phyloP scores from a whole-genome alignment of 2,797 vertebrate genomes.

The Dromococcyx pavoninus region DNA sequence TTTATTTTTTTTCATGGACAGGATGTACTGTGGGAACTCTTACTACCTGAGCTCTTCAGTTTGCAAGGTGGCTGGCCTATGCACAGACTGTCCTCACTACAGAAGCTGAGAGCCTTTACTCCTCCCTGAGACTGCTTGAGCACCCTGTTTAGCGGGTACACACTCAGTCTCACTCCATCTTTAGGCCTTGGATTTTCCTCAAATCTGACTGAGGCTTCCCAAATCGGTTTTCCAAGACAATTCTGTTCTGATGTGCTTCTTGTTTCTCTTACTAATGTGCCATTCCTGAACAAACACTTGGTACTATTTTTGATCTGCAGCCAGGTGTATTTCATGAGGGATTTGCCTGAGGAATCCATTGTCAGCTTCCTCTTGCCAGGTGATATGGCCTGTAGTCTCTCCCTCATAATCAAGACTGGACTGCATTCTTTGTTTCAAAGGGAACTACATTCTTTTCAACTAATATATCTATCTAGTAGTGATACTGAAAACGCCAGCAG shows the following conservation, averaged over 20 bases:
- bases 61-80: accelerated
- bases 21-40: not conserved
- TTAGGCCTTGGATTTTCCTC: not conserved
- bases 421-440: conserved; percentile 44
- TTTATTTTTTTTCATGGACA: too few species aligned
- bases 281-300: not conserved
- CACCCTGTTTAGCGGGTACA: not conserved
- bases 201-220: not conserved
- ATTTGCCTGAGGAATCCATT: not conserved
- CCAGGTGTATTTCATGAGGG: not conserved
- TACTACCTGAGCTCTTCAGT: not conserved
- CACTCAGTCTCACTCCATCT: not conserved
- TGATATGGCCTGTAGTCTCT: not conserved
- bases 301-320: not conserved
- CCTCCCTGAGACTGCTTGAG: not conserved
- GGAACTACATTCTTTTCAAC: not conserved
- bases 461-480: not conserved
- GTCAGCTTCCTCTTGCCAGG: not conserved
- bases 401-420: not conserved
- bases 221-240: not conserved
- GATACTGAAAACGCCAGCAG: too few species aligned
- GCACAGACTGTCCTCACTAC: accelerated
- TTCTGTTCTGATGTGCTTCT: not conserved
- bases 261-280: not conserved
- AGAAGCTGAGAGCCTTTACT: accelerated